A percentile compares a stretch with the other conserved stretches of the same genome.
Conservation (phyloP, 2,113 vertebrate species). For the Cebus imitator region DNA sequence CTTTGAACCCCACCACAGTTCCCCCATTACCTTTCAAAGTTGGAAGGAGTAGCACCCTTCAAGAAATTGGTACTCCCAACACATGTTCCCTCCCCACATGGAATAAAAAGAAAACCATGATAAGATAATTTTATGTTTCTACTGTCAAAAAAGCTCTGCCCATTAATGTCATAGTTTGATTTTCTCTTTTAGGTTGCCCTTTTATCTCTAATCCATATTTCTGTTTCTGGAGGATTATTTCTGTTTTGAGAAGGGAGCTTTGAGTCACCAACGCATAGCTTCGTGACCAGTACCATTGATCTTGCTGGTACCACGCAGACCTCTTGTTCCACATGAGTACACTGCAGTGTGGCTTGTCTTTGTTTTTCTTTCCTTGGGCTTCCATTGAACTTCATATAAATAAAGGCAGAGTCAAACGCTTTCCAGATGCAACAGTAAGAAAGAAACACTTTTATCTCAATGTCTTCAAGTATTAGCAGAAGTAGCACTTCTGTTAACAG, state of each 20-base stretch:
- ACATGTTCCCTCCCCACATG: not conserved
- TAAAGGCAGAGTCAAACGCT: not conserved
- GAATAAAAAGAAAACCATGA: not conserved
- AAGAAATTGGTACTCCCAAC: not conserved
- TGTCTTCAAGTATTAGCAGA: constrained; percentile 8
- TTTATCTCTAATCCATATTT: not conserved
- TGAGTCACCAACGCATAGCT: not conserved
- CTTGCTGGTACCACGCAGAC: not conserved
- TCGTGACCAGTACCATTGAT: not conserved
- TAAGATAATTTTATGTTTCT: not conserved
- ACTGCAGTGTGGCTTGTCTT: not conserved
- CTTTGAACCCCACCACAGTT: not conserved
- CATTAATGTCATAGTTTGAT: not conserved
- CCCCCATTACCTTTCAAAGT: not conserved
- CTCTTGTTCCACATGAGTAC: not conserved
- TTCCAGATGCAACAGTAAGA: not conserved
- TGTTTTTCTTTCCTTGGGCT: not conserved
- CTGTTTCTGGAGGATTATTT: not conserved
- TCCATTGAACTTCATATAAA: not conserved
- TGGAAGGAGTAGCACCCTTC: not conserved
- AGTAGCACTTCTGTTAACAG: not conserved
- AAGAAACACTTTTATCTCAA: not conserved
- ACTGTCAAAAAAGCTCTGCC: not conserved
- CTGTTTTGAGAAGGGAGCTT: not conserved
- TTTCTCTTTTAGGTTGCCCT: not conserved